Evolutionary conservation across 2,797 vertebrate genomes (phyloP).

Genomic region (Galagoides demidoff): DNA sequence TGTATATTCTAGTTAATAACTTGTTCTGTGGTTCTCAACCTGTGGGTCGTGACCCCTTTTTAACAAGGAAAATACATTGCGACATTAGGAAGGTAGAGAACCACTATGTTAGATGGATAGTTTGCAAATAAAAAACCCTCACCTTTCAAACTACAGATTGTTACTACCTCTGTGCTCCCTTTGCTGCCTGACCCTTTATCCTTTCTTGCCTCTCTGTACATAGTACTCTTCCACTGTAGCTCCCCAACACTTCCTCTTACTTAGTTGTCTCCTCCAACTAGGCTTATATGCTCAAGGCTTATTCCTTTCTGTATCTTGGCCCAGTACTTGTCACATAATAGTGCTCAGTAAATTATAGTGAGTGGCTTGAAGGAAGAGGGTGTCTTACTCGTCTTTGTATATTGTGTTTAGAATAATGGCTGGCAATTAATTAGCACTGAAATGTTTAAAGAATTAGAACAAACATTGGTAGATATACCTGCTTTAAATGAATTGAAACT

Average conservation of each 20-base stretch:
- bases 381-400: background rate
- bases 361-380: background rate
- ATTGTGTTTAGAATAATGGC: background rate
- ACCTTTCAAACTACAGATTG: background rate
- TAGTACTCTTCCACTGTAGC: background rate
- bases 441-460: slow-evolving; percentile 37
- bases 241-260: background rate
- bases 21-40: background rate
- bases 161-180: background rate
- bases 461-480: background rate
- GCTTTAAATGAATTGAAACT: slow-evolving; percentile 55
- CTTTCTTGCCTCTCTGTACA: background rate
- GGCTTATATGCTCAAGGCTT: background rate
- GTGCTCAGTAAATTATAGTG: background rate
- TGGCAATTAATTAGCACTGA: background rate
- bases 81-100: too few relatives aligned
- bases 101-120: background rate
- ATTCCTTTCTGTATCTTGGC: background rate
- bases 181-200: background rate
- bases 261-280: background rate
- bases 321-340: background rate
- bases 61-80: too few relatives aligned
- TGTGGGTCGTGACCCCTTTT: too few relatives aligned
- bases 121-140: background rate
- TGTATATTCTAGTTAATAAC: background rate